phyloP scores from a whole-genome alignment of 2,113 vertebrate genomes.

The Oceanodroma tethys region DNA sequence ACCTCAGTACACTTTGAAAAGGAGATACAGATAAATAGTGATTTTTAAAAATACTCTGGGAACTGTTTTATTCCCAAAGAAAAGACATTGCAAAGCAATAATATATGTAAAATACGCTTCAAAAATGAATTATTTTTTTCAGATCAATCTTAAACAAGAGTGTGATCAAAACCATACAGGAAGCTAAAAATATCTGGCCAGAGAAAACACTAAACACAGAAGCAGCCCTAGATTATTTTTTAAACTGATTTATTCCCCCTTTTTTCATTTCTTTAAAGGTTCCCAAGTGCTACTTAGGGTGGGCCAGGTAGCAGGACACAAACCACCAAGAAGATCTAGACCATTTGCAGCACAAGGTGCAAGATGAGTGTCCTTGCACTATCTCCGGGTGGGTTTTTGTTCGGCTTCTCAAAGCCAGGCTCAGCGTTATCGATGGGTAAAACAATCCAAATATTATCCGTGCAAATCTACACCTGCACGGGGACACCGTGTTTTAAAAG shows the following conservation, averaged over 20 bases:
- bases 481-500: background rate
- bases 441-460: background rate
- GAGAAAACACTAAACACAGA: background rate
- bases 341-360: background rate
- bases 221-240: background rate
- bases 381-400: background rate
- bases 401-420: background rate
- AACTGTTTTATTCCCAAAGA: background rate
- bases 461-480: background rate
- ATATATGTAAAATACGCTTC: background rate
- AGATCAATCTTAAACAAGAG: background rate
- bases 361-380: fast-evolving
- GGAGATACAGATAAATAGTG: background rate
- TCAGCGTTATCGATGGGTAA: background rate
- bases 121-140: background rate
- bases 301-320: background rate
- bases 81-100: background rate
- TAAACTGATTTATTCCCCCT: background rate
- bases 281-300: background rate
- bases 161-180: background rate
- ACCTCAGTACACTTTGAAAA: background rate
- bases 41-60: background rate
- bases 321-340: background rate
- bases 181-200: background rate
- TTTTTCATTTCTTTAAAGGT: background rate